These are phyloP conservation scores for Volucella bombylans DNA, from an alignment of 2,888 invertebrate species.

Conservation along the genomic window DNA sequence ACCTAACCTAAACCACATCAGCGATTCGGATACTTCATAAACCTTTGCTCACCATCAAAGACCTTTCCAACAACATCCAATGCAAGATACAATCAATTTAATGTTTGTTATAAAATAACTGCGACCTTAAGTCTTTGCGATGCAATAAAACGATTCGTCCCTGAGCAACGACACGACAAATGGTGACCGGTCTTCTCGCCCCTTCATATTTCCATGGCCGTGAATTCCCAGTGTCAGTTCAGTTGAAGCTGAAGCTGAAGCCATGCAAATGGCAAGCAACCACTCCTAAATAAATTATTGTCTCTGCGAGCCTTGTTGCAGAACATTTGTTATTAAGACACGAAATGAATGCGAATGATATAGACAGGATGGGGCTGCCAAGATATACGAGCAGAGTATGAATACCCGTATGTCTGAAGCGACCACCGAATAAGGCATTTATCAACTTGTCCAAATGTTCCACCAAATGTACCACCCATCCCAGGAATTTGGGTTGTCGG, in stretches of 20 bases:
- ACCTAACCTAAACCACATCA: too few species aligned
- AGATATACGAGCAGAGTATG: too few species aligned
- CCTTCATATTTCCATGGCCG: constrained; percentile 12
- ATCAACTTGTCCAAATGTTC: constrained; percentile 48
- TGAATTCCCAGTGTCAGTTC: constrained; percentile 35
- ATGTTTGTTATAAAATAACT: constrained; percentile 57
- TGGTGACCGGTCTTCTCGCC: constrained; percentile 50
- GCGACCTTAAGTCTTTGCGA: constrained; percentile 54
- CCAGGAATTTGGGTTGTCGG: background rate
- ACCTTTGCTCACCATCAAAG: constrained; percentile 24
- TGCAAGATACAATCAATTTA: constrained; percentile 60
- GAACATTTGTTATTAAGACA: constrained; percentile 60
- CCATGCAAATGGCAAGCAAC: constrained; percentile 67
- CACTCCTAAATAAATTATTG: constrained; percentile 68
- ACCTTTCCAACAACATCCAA: background rate
- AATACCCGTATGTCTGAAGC: constrained; percentile 12
- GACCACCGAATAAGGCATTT: constrained; percentile 44
- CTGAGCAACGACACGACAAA: constrained; percentile 30
- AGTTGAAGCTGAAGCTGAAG: constrained; percentile 24
- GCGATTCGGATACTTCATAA: too few species aligned
- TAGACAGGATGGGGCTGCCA: constrained; percentile 44
- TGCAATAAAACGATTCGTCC: constrained; percentile 67
- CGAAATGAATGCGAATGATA: constrained; percentile 57
- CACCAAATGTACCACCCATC: constrained; percentile 28
- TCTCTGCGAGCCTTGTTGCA: constrained; percentile 59